Evolutionary conservation across 2,888 invertebrate species (phyloP).

Genomic region (Myopa tessellatipennis): DNA sequence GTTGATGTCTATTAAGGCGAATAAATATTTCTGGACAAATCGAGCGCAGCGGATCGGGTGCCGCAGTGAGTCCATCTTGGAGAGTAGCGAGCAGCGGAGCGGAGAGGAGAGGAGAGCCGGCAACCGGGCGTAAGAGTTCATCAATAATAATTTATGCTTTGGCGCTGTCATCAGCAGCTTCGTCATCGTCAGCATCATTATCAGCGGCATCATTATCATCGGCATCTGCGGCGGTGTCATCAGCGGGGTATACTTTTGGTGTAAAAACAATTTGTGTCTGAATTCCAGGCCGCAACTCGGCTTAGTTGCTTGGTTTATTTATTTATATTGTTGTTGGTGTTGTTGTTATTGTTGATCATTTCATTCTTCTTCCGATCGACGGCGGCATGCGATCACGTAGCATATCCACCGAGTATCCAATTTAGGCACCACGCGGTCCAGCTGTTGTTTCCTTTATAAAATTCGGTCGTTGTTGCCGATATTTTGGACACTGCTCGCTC

Average conservation of each 20-base stretch:
- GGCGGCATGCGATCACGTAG: conserved; percentile 41
- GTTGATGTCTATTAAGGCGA: conserved; percentile 61
- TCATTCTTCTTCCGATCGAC: neutral
- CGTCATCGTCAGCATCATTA: conserved; percentile 21
- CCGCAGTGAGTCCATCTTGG: neutral
- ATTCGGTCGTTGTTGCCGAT: neutral
- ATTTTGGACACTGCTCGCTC: neutral
- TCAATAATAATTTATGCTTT: conserved; percentile 42
- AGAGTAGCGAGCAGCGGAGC: neutral
- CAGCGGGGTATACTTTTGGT: neutral
- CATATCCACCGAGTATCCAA: conserved; percentile 21
- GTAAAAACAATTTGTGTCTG: conserved; percentile 6
- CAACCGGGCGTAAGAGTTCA: conserved; percentile 33
- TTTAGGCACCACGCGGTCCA: conserved; percentile 31
- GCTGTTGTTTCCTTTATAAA: conserved; percentile 20
- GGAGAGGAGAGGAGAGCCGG: conserved; percentile 8
- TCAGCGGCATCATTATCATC: neutral
- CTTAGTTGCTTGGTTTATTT: neutral
- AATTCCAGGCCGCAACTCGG: neutral
- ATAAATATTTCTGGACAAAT: conserved; percentile 58
- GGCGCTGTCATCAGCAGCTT: conserved; percentile 33
- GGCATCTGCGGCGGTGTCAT: neutral
- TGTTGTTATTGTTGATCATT: neutral
- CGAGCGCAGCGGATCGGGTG: conserved; percentile 32
- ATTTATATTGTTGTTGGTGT: conserved; percentile 4